Evolutionary conservation across 2,797 vertebrate species (phyloP), one percentile per base, ranked within the genome.

Genomic region (Arnoldichthys spilopterus): DNA sequence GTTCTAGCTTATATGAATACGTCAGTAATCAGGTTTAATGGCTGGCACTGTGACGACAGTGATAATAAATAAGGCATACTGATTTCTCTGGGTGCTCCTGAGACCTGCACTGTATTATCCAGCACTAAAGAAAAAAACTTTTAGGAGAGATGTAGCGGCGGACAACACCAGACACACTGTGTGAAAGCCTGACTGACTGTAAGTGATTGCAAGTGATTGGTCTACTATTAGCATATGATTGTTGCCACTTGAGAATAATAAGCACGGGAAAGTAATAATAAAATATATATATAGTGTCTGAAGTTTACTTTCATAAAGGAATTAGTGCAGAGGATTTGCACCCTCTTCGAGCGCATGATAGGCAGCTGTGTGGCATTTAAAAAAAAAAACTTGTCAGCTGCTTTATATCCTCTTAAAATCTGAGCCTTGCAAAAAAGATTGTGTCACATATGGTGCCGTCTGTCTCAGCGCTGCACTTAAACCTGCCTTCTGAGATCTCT

Each of bases 381-480:
- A 32, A 77, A 51, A 62, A 53, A 70, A 61, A 47, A 24, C 49
- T 66, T 66, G 66, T 70, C 66, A 77, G 76, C 76, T 70, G 54
- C 40, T 61, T 59, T 68, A 61, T 77, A 47, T 61, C 68, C 54
- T 69, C 76, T 69, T 71, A 45, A 66, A 76, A 72, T 34, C 59
- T 47, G 54, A 77, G 51, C 68, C 43, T 70, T 61, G 67, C 67
- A 37, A 28, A 37, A 58, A 61, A 77, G 24, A 43, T 70, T 20
- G 72, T 32, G 49, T 67, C 76, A 69, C 81, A 82, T 79, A 75
- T 83, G 80, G 77, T 72, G 49, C 58, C 66, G 53, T 71, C 81
- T 75, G 74, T 79, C 70, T 78, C 70, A 59, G 45, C 6, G 71
- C 43, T 61, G 76, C 56, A 28, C 16, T 58, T 59, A 67, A 77